Evolutionary conservation across 2,888 invertebrate genomes (phyloP), one percentile per base, ranked within the genome.

Genomic region (Apomyelois bistriatella): DNA sequence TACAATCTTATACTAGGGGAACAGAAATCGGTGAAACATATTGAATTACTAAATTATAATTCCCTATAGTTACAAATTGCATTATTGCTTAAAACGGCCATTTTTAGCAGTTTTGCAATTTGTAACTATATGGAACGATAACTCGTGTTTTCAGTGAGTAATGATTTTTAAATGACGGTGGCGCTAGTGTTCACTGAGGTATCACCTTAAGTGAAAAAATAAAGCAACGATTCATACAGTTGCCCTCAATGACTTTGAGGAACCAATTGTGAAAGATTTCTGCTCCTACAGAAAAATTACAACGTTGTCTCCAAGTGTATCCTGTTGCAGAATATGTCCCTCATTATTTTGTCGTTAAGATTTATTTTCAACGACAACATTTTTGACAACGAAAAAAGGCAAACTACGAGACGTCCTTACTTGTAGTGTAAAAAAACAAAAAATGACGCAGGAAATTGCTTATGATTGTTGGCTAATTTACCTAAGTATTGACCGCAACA

Each of bases 311-410:
- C 70, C 63, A 73, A 67, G 72, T n/a, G 68, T 66, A 61, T 66
- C 62, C 59, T 65, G 64, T 64, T 64, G 67, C 68, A 64, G 56
- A 53, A 53, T 62, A 53, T 65, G 66, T 61, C 59, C 59, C 74
- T 79, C 76, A 76, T 83, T 84, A 82, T 79, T 72, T 74, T 68
- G 72, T 78, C 79, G 69, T 79, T 76, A 79, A 74, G 69, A 76
- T 76, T 77, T 77, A 73, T 78, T 46, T 46, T 71, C 59, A 57
- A 57, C 54, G 49, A 30, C 46, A 52, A 46, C 22, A 50, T 56
- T 55, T 51, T 30, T 13, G 17, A 9, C 8, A 1, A 17, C 47
- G 35, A 47, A 32, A 50, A 32, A 41, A 54, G 48, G 54, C 55
- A n/a, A 50, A 41, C 40, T 50, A 42, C 35, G 40, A 38, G 15